Base-by-base conservation (phyloP, 2,888 invertebrate genomes). In the Osmoderma eremita region DNA sequence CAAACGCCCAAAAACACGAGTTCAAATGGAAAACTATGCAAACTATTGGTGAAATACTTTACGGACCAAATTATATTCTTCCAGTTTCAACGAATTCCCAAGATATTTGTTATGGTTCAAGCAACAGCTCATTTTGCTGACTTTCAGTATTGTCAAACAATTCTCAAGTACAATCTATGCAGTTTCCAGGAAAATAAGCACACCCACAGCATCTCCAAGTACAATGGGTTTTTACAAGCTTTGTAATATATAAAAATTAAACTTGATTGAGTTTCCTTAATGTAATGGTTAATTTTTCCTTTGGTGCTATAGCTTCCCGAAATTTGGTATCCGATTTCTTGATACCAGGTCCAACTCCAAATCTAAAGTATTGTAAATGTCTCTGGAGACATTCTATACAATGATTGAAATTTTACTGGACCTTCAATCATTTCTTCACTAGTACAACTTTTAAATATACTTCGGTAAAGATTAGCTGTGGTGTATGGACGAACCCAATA, bases 21-120 rank as follows among this genome's bases (percentile, higher is more conserved):
- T 63, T 63, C 63, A 63, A 63, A 51, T 63, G 50, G 50, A 63
- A 63, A 63, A 63, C 63, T 42, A 64, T 64, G 64, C 64, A 64
- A 53, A 54, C 39, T 64, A 64, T 64, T 42, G 64, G 64, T 39
- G 64, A 51, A 30, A 18, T 62, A 42, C 45, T 42, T 62, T 42
- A 62, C 13, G 15, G 36, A 45, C 48, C 58, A 58, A 13, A 41
- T 18, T 41, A 41, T 41, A 13, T 39, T 41, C n/a, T n/a, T n/a
- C n/a, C n/a, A n/a, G n/a, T n/a, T n/a, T n/a, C n/a, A n/a, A n/a
- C n/a, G n/a, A n/a, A n/a, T n/a, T n/a, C n/a, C n/a, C n/a, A n/a
- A n/a, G n/a, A n/a, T n/a, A n/a, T n/a, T n/a, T n/a, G n/a, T n/a
- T n/a, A n/a, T n/a, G n/a, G n/a, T n/a, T n/a, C n/a, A n/a, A n/a